These are phyloP conservation scores for Drosophila meridionalis DNA, from an alignment of 2,888 invertebrate genomes.

Conservation along the genomic window DNA sequence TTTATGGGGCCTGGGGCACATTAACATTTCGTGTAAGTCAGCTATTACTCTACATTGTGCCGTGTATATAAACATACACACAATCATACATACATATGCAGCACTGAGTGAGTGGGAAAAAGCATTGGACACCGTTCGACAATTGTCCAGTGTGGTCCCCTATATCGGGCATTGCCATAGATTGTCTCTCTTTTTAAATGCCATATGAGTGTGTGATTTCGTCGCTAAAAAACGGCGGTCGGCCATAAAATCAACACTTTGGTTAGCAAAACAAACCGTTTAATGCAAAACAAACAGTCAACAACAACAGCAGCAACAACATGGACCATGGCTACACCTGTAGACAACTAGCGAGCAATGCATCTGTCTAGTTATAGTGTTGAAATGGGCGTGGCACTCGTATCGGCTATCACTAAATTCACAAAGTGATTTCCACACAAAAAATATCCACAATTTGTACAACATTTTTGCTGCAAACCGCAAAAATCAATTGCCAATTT, in stretches of 20 bases:
- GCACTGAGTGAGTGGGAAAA: background rate
- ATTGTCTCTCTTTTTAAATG: slow-evolving; percentile 19
- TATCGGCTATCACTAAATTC: slow-evolving; percentile 20
- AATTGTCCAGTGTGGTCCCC: background rate
- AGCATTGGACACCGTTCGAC: background rate
- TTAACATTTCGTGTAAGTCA: slow-evolving; percentile 50
- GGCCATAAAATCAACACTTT: slow-evolving; percentile 78
- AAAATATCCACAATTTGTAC: slow-evolving; percentile 66
- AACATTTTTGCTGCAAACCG: slow-evolving; percentile 80
- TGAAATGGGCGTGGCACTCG: slow-evolving; percentile 73
- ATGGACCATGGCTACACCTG: slow-evolving; percentile 62
- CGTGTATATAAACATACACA: background rate
- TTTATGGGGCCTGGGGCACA: slow-evolving; percentile 52
- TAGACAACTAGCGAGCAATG: slow-evolving; percentile 36
- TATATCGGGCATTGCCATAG: background rate
- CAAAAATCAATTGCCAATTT: slow-evolving; percentile 83
- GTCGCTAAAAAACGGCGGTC: slow-evolving; percentile 44
- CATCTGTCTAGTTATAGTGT: slow-evolving; percentile 56
- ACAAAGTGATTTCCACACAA: slow-evolving; percentile 16
- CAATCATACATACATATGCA: background rate
- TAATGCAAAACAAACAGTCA: slow-evolving; percentile 72
- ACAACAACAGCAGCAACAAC: slow-evolving; percentile 28
- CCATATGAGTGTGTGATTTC: slow-evolving; percentile 48
- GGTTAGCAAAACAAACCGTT: slow-evolving; percentile 81
- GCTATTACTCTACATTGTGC: slow-evolving; percentile 42